Evolutionary conservation across 1,140 invertebrate species (phyloP).

Genomic region (Nymphalis io): DNA sequence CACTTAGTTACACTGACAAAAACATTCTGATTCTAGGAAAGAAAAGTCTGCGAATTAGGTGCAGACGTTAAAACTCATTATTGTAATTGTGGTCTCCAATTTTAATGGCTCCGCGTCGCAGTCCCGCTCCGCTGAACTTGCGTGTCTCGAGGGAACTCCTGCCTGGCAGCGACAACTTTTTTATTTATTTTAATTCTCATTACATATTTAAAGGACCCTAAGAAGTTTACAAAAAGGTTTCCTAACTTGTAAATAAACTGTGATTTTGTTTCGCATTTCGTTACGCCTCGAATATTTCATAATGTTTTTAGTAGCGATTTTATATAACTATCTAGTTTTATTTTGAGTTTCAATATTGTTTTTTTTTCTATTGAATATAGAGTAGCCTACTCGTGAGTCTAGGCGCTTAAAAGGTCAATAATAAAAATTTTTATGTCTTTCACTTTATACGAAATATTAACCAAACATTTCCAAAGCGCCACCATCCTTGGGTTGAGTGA

Average conservation of each 20-base stretch:
- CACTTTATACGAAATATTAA: too few species aligned
- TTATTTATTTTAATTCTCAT: slow-evolving; percentile 35
- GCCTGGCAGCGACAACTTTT: slow-evolving; percentile 14
- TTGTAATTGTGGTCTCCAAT: not conserved
- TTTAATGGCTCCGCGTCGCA: slow-evolving; percentile 12
- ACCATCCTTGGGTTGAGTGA: too few species aligned
- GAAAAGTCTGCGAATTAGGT: too few species aligned
- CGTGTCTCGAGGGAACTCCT: slow-evolving; percentile 8
- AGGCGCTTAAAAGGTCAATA: too few species aligned
- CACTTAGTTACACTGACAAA: too few species aligned
- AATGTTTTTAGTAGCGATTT: not conserved
- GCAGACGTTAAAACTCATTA: not conserved
- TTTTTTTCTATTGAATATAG: too few species aligned
- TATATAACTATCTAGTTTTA: not conserved
- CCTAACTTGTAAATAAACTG: slow-evolving; percentile 31
- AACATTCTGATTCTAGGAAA: too few species aligned
- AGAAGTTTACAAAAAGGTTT: slow-evolving; percentile 29
- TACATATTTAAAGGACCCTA: slow-evolving; percentile 31
- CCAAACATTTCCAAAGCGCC: too few species aligned
- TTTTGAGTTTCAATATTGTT: not conserved
- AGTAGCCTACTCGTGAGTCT: too few species aligned
- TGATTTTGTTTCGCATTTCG: slow-evolving; percentile 24
- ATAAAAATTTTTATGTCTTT: too few species aligned
- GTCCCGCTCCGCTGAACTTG: slow-evolving; percentile 16
- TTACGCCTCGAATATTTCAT: not conserved